Evolutionary conservation across 2,113 vertebrate genomes (phyloP), one percentile per base, ranked within the genome.

Genomic region (Grallaria varia): DNA sequence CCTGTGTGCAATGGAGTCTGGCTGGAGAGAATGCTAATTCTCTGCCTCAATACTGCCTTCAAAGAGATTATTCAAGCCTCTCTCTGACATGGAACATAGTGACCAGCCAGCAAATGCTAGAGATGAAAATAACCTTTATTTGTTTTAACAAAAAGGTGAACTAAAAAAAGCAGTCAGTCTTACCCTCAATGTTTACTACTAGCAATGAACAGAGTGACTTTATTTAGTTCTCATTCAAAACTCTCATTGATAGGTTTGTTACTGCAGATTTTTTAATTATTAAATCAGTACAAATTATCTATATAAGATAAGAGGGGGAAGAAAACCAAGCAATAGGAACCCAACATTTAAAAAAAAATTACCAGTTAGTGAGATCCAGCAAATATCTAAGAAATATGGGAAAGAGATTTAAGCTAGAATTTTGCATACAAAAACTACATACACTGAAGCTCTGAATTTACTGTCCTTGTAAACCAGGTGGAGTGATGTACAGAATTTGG

Each of bases 51-150:
- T 93, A 72, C 83, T 90, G 93, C 94, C 92, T 98, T 97, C 96
- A 97, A 95, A 96, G 94, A 96, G 84, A 96, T 97, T 96, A 97
- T 97, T 98, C 97, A 98, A 93, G 95, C 90, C 68, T 97, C 96
- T 91, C 94, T 96, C 93, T 95, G 95, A 95, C 92, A 96, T n/a
- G 93, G 97, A 97, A 98, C 97, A 97, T 42, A 91, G 97, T 95
- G 97, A 97, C 79, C 97, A 97, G 97, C 97, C 97, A 98, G 89
- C 37, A 97, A 97, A 80, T 52, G 88, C 88, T 78, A 81, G 84
- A 93, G 91, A 97, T 96, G 81, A 97, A 98, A 98, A 98, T 98
- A 98, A 97, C 93, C 91, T 97, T 97, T 95, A 92, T 97, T 96
- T 97, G 60, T 88, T 95, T 96, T 94, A 94, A 91, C 52, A 93